Evolutionary conservation across 2,113 vertebrate species (phyloP), one percentile per base, ranked within the genome.

Genomic region (Lepisosteus osseus): DNA sequence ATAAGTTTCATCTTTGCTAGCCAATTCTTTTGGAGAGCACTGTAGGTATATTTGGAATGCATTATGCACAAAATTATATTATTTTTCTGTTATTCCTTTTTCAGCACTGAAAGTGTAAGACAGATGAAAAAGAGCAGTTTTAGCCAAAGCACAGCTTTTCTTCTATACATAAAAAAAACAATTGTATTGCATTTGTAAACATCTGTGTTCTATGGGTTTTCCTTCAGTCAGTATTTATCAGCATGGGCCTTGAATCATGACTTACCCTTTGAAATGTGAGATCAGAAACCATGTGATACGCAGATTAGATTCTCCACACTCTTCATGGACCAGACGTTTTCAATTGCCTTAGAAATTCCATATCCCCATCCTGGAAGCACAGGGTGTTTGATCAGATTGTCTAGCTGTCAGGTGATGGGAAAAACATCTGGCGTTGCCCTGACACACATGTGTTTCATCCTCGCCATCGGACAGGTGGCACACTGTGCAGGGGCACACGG

Each of bases 291-390:
- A 15, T 17, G 14, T n/a, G 47, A 67, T 45, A 67, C 14, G n/a
- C 17, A 67, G 17, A 67, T 54, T 29, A 11, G 66, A 67, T 67
- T 73, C 57, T 73, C 72, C 72, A 73, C 57, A 56, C 65, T 29
- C 40, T 12, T 42, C 15, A 7, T 3, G 56, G 17, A 55, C 51
- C 54, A 12, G 61, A 59, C 68, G 3, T 6, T n/a, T 43, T 14
- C 68, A 29, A 56, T 41, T 9, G 56, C 44, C 57, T 17, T 7
- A 7, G 6, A 55, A 7, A 12, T 5, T 15, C 55, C 13, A 55
- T 41, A 17, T 55, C 67, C 41, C 47, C 1, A 9, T 5, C 54
- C 56, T 11, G 17, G 7, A 42, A 40, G 57, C 5, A 40, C 70
- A 7, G 41, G 61, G 29, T 11, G 11, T 73, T 67, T 73, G 72